Base-by-base conservation (phyloP, 2,113 vertebrate genomes). In the Galemys pyrenaicus region DNA sequence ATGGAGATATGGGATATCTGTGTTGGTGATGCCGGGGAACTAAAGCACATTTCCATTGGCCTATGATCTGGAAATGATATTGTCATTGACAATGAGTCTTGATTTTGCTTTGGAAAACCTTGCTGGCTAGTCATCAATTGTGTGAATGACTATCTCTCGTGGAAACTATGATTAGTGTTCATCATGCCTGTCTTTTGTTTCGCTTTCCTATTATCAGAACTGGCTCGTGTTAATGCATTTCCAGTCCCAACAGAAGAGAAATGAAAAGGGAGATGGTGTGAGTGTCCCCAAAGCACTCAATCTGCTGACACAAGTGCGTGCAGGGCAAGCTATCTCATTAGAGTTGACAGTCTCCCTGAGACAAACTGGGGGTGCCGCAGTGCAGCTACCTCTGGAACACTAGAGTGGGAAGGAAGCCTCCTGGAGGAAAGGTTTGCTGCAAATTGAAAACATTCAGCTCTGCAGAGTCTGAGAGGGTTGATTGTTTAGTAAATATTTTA, bases 401-500 rank as follows among this genome's bases (percentile, higher is more conserved):
- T 2, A 22, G n/a, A 5, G 35, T 80, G 22, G 5, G 15, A 60
- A 83, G 78, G 32, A 41, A 16, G 41, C 17, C 56, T 88, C 93
- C 56, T 84, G 44, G 51, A 88, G 85, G 51, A 56, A 82, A 68
- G 20, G 10, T 65, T 92, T 93, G 94, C 81, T 96, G 87, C 91
- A 96, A 96, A 92, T 77, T 75, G 84, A 89, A 96, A 74, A 84
- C 26, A 91, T 12, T 28, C 62, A 94, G 91, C 32, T 88, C 68
- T 60, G 68, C 74, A 91, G 44, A 94, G 82, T 44, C 20, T 65
- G 96, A 51, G 70, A 94, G 94, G 87, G 67, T 65, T 95, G 97
- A 97, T 94, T 97, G 87, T 96, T 96, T 95, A 87, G 96, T 98
- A 97, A 98, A 97, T 98, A 98, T 98, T 98, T 97, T 79, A 98